A percentile compares a stretch with the other conserved stretches of the same genome.
These are phyloP conservation scores for Drosophila mimica DNA, from an alignment of 2,888 invertebrate species.

Conservation along the genomic window DNA sequence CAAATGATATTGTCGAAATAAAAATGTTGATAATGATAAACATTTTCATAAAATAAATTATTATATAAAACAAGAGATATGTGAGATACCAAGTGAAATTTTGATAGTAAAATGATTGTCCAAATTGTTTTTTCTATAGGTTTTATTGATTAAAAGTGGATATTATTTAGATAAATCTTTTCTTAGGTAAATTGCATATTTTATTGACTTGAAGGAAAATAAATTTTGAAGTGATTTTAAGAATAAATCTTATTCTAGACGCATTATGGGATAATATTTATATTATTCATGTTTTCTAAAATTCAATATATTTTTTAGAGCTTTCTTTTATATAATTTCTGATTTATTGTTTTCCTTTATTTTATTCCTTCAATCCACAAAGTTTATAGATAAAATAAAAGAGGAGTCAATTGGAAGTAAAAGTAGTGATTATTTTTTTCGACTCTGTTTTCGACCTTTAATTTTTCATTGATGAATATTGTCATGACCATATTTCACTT, in stretches of 20 bases:
- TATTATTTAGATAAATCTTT: neutral
- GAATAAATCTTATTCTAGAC: neutral
- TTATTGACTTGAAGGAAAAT: neutral
- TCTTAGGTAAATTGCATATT: accelerated
- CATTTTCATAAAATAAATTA: neutral
- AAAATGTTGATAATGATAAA: neutral
- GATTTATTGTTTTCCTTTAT: neutral
- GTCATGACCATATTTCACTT: neutral
- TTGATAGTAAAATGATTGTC: neutral
- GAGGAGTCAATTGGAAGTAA: neutral
- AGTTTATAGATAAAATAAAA: neutral
- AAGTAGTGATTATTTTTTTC: neutral
- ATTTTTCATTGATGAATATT: neutral
- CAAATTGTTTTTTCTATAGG: neutral
- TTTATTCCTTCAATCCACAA: neutral
- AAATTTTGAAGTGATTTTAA: neutral
- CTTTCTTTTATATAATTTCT: neutral
- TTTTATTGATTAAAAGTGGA: neutral
- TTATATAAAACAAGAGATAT: neutral
- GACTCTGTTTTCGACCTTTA: neutral
- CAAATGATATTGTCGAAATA: neutral
- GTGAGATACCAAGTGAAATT: neutral
- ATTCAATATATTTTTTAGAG: neutral
- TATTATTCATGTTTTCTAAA: neutral
- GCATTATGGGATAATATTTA: neutral